A percentile compares a stretch with the other conserved stretches of the same genome.
phyloP scores from a whole-genome alignment of 2,888 invertebrate genomes.

The Dorcus parallelipipedus region DNA sequence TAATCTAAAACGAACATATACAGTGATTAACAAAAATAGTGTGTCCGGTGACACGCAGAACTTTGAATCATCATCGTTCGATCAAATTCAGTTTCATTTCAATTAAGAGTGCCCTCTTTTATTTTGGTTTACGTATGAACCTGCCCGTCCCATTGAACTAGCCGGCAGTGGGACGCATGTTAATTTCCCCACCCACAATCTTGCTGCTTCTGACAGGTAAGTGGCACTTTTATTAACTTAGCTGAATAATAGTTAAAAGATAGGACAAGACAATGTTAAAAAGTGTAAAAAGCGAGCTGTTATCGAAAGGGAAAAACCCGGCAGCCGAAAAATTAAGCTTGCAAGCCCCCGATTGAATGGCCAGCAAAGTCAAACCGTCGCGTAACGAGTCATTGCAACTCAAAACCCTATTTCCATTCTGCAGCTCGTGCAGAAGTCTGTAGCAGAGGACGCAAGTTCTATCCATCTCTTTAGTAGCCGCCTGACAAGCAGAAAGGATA shows the following conservation, averaged over 20 bases:
- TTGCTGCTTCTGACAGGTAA: no score
- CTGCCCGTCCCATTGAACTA: no score
- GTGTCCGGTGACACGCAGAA: no score
- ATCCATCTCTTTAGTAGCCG: slow-evolving; percentile 24
- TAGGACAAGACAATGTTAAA: slow-evolving; percentile 22
- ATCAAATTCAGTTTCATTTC: no score
- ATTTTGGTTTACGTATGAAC: no score
- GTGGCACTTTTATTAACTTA: slow-evolving; percentile 7
- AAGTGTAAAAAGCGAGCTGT: slow-evolving; percentile 21
- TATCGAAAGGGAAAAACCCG: slow-evolving; percentile 23
- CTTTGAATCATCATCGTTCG: no score
- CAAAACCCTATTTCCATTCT: slow-evolving; percentile 3
- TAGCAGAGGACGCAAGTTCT: slow-evolving; percentile 24
- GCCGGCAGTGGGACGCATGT: no score
- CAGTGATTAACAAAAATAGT: no score
- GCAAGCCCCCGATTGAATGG: slow-evolving; percentile 15
- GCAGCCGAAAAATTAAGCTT: slow-evolving; percentile 19
- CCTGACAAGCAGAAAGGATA: slow-evolving; percentile 24
- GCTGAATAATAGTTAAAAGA: slow-evolving; percentile 22
- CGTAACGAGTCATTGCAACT: slow-evolving; percentile 13
- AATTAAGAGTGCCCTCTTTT: no score
- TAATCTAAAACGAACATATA: no score
- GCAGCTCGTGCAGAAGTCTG: slow-evolving; percentile 23
- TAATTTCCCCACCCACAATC: no score
- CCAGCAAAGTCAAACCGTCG: slow-evolving; percentile 17